phyloP scores from a whole-genome alignment of 2,888 invertebrate species.

The Anoplius nigerrimus region DNA sequence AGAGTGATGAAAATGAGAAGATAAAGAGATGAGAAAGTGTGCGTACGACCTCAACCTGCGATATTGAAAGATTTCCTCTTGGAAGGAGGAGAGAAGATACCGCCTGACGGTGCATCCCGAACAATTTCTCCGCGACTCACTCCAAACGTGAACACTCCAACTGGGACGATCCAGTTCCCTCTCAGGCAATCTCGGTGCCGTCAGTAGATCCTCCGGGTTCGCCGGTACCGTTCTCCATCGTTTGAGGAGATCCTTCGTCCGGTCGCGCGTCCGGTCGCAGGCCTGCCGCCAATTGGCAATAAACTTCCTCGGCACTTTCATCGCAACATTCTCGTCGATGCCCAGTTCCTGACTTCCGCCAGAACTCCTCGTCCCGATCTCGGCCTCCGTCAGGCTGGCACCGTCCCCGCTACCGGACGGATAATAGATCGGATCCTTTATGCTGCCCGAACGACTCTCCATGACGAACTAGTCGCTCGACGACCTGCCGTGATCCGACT shows the following conservation, averaged over 20 bases:
- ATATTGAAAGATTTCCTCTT: too few species aligned
- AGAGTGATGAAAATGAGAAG: too few species aligned
- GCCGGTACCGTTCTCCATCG: conserved; percentile 83
- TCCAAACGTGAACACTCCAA: conserved; percentile 88
- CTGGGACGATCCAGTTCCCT: conserved; percentile 73
- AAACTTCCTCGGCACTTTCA: conserved; percentile 82
- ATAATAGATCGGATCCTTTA: conserved; percentile 60
- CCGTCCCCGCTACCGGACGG: conserved; percentile 37
- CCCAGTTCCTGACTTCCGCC: conserved; percentile 49
- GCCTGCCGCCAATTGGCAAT: conserved; percentile 86
- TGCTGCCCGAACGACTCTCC: conserved; percentile 60
- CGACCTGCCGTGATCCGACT: conserved; percentile 17
- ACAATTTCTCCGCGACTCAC: conserved; percentile 74
- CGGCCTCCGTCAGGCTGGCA: conserved; percentile 10
- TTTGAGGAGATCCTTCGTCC: conserved; percentile 84
- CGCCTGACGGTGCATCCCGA: too few species aligned
- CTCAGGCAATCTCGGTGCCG: conserved; percentile 7
- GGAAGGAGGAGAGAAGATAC: too few species aligned
- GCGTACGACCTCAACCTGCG: too few species aligned
- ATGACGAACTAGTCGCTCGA: conserved; percentile 45
- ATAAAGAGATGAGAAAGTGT: too few species aligned
- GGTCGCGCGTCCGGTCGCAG: conserved; percentile 85
- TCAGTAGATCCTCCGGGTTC: conserved; percentile 75
- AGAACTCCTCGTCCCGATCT: conserved; percentile 46
- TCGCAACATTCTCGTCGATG: conserved; percentile 42